A percentile compares a stretch with the other conserved stretches of the same genome.
Conservation (phyloP, 2,797 vertebrate genomes). For the Chaetodon trifasciatus region DNA sequence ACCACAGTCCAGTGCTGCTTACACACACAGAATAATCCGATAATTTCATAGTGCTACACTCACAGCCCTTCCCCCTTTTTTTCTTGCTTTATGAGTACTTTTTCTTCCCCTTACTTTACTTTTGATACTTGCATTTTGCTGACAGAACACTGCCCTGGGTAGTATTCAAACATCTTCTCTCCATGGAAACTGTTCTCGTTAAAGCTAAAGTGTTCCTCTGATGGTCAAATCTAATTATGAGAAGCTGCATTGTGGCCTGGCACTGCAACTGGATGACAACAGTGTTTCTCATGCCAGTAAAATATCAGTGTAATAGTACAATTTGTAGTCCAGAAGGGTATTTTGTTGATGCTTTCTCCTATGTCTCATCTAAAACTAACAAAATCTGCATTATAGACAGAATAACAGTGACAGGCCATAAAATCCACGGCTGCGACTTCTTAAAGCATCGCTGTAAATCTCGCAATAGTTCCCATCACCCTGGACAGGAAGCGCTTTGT, state of each 20-base stretch:
- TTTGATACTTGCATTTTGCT: background rate
- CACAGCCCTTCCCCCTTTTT: background rate
- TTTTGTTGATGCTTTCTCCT: background rate
- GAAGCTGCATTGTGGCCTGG: background rate
- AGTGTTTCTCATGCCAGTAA: background rate
- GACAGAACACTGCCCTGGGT: too few relatives aligned
- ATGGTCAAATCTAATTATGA: background rate
- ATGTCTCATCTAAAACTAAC: constrained; percentile 7
- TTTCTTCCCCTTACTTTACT: background rate
- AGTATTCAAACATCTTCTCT: background rate
- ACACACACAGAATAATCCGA: background rate
- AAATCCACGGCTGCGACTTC: constrained; percentile 51
- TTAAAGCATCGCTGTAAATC: constrained; percentile 62
- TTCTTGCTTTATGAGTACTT: background rate
- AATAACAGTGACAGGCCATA: constrained; percentile 20
- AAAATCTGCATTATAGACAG: background rate
- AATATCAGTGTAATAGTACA: background rate
- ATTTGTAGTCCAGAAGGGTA: background rate
- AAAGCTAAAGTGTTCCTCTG: background rate
- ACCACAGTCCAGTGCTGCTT: background rate
- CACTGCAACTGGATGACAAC: background rate
- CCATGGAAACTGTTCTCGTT: background rate
- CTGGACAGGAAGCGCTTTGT: constrained; percentile 51
- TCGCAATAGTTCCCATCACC: constrained; percentile 67
- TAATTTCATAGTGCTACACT: background rate